Percentiles rank a stretch among this genome's conserved stretches.
Conservation (phyloP, 2,888 invertebrate species). For the Emmelina monodactyla region DNA sequence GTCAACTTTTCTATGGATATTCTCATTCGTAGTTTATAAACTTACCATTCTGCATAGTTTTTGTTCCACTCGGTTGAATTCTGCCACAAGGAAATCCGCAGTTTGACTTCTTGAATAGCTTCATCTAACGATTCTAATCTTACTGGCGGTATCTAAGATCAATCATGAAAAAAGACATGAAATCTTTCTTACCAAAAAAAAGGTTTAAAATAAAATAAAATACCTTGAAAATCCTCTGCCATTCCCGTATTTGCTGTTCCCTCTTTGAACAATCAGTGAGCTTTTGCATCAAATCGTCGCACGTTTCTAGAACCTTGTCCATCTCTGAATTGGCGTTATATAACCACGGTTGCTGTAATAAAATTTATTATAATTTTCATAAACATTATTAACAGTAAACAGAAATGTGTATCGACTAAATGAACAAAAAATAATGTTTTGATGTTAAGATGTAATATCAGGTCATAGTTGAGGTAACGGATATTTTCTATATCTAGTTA, state of each 20-base stretch:
- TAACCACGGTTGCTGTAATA: conserved; percentile 73
- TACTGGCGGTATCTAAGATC: conserved; percentile 77
- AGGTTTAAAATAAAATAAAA: background rate
- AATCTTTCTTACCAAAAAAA: too few relatives aligned
- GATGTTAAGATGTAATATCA: too few relatives aligned
- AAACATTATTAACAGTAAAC: too few relatives aligned
- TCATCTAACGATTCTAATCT: conserved; percentile 83
- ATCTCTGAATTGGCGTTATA: conserved; percentile 76
- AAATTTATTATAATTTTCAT: background rate
- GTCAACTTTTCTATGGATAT: too few relatives aligned
- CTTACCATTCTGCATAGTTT: too few relatives aligned
- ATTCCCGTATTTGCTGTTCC: conserved; percentile 77
- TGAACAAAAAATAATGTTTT: too few relatives aligned
- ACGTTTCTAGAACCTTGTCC: conserved; percentile 68
- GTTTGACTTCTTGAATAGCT: conserved; percentile 79
- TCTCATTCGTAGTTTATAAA: too few relatives aligned
- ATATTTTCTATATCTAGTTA: too few relatives aligned
- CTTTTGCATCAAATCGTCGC: conserved; percentile 70
- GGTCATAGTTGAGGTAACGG: too few relatives aligned
- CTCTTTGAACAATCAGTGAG: conserved; percentile 70
- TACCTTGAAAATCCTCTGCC: conserved; percentile 87
- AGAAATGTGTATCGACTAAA: too few relatives aligned
- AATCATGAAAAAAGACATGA: too few relatives aligned
- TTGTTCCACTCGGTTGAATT: conserved; percentile 79
- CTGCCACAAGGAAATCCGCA: conserved; percentile 83